phyloP scores from a whole-genome alignment of 2,113 vertebrate species.

The Macquaria ambigua region DNA sequence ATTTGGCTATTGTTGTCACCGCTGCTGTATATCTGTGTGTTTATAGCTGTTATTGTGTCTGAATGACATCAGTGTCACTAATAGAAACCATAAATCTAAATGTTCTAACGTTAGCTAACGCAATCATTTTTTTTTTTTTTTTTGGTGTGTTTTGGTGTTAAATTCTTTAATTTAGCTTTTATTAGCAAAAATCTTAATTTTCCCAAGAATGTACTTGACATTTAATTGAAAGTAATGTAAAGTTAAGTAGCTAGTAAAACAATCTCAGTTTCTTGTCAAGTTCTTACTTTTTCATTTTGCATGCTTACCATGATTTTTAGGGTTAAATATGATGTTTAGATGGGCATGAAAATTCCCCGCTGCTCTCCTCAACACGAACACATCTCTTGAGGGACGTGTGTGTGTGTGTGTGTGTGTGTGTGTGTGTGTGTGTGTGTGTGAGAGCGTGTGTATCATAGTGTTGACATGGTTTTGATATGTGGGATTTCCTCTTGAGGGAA shows the following conservation, averaged over 20 bases:
- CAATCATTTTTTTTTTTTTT: background rate
- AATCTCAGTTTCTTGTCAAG: background rate
- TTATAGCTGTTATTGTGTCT: slow-evolving; percentile 33
- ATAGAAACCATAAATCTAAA: slow-evolving; percentile 53
- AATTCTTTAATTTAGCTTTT: background rate
- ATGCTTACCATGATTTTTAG: background rate
- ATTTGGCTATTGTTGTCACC: slow-evolving; percentile 70
- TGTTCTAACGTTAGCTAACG: background rate
- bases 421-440: background rate
- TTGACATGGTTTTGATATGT: slow-evolving; percentile 50
- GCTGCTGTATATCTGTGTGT: slow-evolving; percentile 29
- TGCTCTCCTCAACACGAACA: slow-evolving; percentile 29
- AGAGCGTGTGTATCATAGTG: slow-evolving; percentile 18
- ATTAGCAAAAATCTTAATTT: background rate
- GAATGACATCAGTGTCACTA: slow-evolving; percentile 42
- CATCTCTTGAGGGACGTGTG: slow-evolving; percentile 42
- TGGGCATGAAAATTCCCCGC: slow-evolving; percentile 49
- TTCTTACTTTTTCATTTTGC: background rate
- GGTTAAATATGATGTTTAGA: background rate
- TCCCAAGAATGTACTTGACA: background rate
- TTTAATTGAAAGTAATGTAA: background rate
- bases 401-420: slow-evolving; percentile 19
- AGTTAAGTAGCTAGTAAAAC: background rate
- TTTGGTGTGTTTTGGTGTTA: background rate
- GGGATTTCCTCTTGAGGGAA: slow-evolving; percentile 24